A percentile compares a stretch with the other conserved stretches of the same genome.
These are phyloP conservation scores for Sycobia sp. DNA, from an alignment of 1,140 invertebrate species.

Conservation along the genomic window DNA sequence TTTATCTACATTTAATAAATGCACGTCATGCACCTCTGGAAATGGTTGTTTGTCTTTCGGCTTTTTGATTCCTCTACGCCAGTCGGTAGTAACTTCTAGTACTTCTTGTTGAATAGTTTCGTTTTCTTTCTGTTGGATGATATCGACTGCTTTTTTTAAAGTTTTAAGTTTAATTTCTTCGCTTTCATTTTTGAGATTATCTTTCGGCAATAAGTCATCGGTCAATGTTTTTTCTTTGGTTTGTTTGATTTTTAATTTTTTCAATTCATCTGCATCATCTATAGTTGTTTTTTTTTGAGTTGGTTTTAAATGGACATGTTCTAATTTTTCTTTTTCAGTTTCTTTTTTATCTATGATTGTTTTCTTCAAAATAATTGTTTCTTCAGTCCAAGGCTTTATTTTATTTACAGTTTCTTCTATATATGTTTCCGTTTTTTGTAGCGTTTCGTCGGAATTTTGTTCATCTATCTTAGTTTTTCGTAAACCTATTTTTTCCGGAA, in stretches of 20 bases:
- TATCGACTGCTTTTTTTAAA: no score
- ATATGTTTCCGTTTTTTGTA: slow-evolving; percentile 49
- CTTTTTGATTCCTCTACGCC: no score
- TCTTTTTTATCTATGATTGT: slow-evolving; percentile 43
- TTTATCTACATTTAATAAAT: no score
- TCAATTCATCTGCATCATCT: background rate
- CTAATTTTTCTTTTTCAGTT: slow-evolving; percentile 50
- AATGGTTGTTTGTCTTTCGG: no score
- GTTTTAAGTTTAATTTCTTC: no score
- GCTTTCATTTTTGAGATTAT: no score
- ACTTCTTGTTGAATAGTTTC: no score
- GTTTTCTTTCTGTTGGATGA: no score
- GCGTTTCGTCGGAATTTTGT: slow-evolving; percentile 13
- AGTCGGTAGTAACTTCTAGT: no score
- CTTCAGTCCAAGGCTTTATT: slow-evolving; percentile 51
- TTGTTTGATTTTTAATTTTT: slow-evolving; percentile 31
- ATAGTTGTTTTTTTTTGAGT: background rate
- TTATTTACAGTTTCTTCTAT: slow-evolving; percentile 40
- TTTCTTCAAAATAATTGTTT: slow-evolving; percentile 49
- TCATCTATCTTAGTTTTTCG: slow-evolving; percentile 50
- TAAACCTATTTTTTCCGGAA: slow-evolving; percentile 55
- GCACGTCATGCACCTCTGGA: no score
- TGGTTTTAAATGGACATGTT: slow-evolving; percentile 46
- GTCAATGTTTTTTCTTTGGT: no score
- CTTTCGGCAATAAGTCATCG: no score